Evolutionary conservation across 2,113 vertebrate species (phyloP), one percentile per base, ranked within the genome.

Genomic region (Aythya baeri): DNA sequence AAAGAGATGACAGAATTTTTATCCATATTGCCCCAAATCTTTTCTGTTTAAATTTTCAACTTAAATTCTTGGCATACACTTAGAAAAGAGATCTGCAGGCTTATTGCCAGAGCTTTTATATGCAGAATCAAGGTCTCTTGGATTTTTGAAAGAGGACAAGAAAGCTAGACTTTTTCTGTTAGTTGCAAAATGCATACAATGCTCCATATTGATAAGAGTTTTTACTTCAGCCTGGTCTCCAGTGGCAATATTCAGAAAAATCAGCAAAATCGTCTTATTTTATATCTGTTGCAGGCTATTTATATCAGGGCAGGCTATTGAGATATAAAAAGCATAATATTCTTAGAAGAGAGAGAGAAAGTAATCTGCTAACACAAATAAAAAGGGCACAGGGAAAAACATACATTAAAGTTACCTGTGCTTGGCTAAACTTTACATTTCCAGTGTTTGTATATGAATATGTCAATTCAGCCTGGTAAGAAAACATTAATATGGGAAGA

Each of bases 21-120:
- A 70, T 68, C 68, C 80, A 38, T 67, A 54, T 88, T 86, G 57
- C 58, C 63, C 79, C 68, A 80, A 93, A 86, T 88, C 6, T 81
- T 95, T 86, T 76, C 43, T 84, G 29, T 92, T 96, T 72, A 71
- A 67, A 72, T 80, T 77, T 49, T 96, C 52, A 77, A 89, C 85
- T 93, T 50, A 76, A 59, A 83, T 36, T 83, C 55, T 41, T 91
- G 52, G 87, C 93, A 78, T 50, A 25, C n/a, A 31, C 43, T 71
- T 89, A 59, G 82, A 91, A 77, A 34, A 87, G 67, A 66, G 27
- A 88, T 89, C 61, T 83, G 65, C 43, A 27, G 89, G 88, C 52
- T 59, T 91, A 21, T 85, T 88, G 91, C 91, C 93, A 96, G 78
- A 79, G 72, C 89, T 94, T 94, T 96, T 91, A 89, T 88, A 44